phyloP scores from a whole-genome alignment of 2,113 vertebrate genomes.

The Tonatia bakeri region DNA sequence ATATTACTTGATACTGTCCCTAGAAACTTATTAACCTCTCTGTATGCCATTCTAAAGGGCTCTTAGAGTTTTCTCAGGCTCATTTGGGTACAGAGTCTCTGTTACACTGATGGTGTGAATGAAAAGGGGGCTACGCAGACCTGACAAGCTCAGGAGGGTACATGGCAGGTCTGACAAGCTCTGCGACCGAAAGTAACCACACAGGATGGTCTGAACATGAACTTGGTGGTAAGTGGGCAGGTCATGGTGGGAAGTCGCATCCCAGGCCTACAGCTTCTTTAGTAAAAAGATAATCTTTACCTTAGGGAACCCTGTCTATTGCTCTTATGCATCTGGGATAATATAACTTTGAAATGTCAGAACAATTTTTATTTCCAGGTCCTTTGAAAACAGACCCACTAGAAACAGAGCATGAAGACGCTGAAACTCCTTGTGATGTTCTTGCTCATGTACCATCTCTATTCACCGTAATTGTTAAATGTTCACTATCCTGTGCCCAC shows the following conservation, averaged over 20 bases:
- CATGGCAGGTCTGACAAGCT: not conserved
- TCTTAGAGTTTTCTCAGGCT: not conserved
- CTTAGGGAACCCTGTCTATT: not conserved
- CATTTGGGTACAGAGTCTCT: not conserved
- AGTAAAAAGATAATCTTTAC: not conserved
- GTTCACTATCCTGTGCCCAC: not conserved
- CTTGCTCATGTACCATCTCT: not conserved
- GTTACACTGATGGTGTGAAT: not conserved
- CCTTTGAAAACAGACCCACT: not conserved
- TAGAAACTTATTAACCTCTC: not conserved
- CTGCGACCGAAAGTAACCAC: not conserved
- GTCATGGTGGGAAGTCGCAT: not conserved
- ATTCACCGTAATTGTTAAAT: not conserved
- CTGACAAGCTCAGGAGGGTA: not conserved
- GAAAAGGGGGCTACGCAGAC: not conserved
- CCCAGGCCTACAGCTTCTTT: not conserved
- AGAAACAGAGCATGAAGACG: not conserved
- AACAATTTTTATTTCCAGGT: not conserved
- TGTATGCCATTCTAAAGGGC: not conserved
- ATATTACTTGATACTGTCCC: not conserved
- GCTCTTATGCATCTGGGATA: not conserved
- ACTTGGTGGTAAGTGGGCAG: not conserved
- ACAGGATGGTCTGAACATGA: not conserved
- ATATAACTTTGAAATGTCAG: not conserved
- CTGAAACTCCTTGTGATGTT: not conserved